Evolutionary conservation across 2,888 invertebrate genomes (phyloP), one percentile per base, ranked within the genome.

Genomic region (Syrista parreyssii): DNA sequence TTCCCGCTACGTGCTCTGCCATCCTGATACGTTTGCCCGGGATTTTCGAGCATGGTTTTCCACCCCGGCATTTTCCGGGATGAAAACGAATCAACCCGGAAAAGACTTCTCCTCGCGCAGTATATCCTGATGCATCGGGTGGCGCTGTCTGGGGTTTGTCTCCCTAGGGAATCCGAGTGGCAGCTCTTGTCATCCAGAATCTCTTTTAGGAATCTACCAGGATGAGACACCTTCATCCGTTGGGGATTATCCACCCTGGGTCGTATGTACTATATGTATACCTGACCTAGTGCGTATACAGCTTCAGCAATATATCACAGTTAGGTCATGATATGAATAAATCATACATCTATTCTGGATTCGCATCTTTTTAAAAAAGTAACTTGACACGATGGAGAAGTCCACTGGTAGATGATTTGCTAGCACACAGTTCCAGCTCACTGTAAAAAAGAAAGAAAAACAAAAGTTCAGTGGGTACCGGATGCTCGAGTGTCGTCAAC

Each of bases 1-100:
- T 34, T 55, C 72, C 76, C 81, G 73, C 68, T 76, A 11, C 74
- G 35, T 33, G n/a, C 35, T 71, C 82, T 84, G 79, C 68, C 76
- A 75, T 79, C 83, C 85, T 85, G 83, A 75, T 85, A 83, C 76
- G 55, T 32, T 78, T 75, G 76, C 75, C 77, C 80, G 80, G 76
- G 68, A 75, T 83, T 82, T 82, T 80, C 79, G 82, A 76, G 77
- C 71, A 78, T 79, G 79, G 71, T 82, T 84, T 85, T 82, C 81
- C 80, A 74, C 30, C 36, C 68, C 73, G 55, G 68, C 78, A 74
- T 81, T 82, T 82, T 72, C 80, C 76, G 35, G 31, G 40, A 68
- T 68, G 71, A 35, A 30, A 30, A 3, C 31, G 35, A n/a, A 33
- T 15, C 31, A 40, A 33, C 74, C 71, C 72, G 72, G 68, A 32